Percentiles rank a stretch among this genome's conserved stretches.
Evolutionary conservation across 2,888 invertebrate species (phyloP).

Genomic region (Drosophila kambysellisi): DNA sequence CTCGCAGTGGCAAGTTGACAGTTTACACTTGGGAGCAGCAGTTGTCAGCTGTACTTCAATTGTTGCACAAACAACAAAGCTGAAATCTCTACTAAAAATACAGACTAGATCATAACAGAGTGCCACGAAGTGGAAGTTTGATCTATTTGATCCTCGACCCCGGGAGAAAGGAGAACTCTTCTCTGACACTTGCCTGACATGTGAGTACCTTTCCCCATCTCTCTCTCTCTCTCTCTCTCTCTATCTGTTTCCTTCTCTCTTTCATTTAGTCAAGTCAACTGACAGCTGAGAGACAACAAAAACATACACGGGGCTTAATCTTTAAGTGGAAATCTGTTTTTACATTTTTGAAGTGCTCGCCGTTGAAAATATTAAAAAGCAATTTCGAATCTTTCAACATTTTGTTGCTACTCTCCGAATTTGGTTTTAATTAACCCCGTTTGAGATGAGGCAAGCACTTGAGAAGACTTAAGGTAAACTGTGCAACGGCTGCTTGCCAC

Average conservation of each 20-base stretch:
- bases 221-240: neutral
- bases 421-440: constrained; percentile 68
- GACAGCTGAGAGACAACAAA: constrained; percentile 18
- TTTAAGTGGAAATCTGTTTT: constrained; percentile 72
- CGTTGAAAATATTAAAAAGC: constrained; percentile 78
- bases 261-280: constrained; percentile 4
- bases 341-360: constrained; percentile 33
- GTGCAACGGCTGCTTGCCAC: constrained; percentile 16
- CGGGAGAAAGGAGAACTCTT: constrained; percentile 11
- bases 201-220: neutral
- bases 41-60: constrained; percentile 43
- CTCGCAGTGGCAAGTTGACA: constrained; percentile 34
- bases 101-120: constrained; percentile 24
- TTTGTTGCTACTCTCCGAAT: constrained; percentile 31
- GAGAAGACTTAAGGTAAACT: constrained; percentile 62
- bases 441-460: constrained; percentile 38
- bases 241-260: neutral
- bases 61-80: constrained; percentile 36
- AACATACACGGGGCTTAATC: constrained; percentile 49
- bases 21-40: constrained; percentile 31
- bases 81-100: constrained; percentile 32
- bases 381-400: constrained; percentile 59
- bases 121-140: constrained; percentile 2
- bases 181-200: constrained; percentile 42
- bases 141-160: constrained; percentile 33